Conservation (phyloP, 2,797 vertebrate species). For the Oreochromis mossambicus region DNA sequence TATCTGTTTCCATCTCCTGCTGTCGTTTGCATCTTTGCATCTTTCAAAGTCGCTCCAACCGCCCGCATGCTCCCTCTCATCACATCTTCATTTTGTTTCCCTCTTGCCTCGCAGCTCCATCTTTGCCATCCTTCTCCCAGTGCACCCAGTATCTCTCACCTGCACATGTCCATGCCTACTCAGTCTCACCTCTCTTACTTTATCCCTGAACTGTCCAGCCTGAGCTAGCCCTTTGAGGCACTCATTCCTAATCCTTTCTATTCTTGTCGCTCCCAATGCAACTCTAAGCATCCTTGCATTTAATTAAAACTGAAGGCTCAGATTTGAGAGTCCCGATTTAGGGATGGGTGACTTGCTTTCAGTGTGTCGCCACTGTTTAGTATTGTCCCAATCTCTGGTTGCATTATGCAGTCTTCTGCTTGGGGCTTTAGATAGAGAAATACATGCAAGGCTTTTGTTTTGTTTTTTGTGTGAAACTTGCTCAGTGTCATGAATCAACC, state of each 20-base stretch:
- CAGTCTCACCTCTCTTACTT: neutral
- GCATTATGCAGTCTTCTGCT: neutral
- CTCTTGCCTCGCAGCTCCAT: neutral
- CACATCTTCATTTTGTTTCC: neutral
- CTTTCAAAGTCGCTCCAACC: accelerated
- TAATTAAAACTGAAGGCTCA: neutral
- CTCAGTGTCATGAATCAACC: neutral
- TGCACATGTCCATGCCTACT: neutral
- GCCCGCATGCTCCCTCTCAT: neutral
- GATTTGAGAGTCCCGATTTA: neutral
- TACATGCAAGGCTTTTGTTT: neutral
- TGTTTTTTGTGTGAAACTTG: neutral
- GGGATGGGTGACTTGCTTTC: neutral
- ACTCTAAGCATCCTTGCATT: neutral
- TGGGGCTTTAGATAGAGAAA: neutral
- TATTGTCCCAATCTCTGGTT: neutral
- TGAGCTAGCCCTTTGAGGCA: neutral
- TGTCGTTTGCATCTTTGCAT: neutral
- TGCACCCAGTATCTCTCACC: neutral
- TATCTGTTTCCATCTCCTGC: neutral
- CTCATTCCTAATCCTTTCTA: neutral
- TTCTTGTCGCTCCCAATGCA: neutral
- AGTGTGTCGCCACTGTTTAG: neutral
- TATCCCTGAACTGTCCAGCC: neutral
- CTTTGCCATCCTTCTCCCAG: neutral